These are phyloP conservation scores for Knipowitschia caucasica DNA, from an alignment of 2,797 vertebrate species.

Conservation along the genomic window DNA sequence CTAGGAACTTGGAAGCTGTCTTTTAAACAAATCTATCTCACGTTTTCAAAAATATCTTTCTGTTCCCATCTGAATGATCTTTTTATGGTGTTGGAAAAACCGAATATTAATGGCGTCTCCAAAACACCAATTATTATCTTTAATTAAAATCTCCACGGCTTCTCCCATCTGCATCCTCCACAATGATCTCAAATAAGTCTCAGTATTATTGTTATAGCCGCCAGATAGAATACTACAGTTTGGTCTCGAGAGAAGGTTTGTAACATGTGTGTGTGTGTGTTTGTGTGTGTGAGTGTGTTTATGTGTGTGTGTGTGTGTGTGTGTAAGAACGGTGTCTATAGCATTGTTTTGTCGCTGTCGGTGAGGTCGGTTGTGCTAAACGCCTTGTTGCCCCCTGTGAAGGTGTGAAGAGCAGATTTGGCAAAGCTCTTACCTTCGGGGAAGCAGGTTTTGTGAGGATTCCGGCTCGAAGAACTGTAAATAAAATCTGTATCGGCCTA, in stretches of 20 bases:
- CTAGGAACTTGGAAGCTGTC: no score
- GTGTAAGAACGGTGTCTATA: no score
- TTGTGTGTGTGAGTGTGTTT: no score
- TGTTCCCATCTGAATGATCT: neutral
- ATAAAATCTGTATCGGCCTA: no score
- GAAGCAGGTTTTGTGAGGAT: neutral
- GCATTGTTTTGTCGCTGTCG: no score
- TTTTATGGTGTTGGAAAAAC: neutral
- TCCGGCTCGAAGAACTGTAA: no score
- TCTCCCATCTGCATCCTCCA: neutral
- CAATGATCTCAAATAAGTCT: neutral
- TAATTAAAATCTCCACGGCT: neutral
- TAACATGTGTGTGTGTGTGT: no score
- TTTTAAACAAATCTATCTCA: neutral
- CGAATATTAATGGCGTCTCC: no score
- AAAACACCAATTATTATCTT: neutral
- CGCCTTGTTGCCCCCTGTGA: neutral
- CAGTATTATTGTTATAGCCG: no score
- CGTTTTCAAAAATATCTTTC: neutral
- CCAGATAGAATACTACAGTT: no score
- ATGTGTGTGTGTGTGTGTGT: neutral
- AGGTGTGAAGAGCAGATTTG: conserved; percentile 19
- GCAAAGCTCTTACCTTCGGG: conserved; percentile 10
- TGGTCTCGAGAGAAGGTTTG: no score
- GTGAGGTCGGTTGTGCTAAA: neutral